Evolutionary conservation across 2,113 vertebrate species (phyloP).

Genomic region (Gallinago undulata): DNA sequence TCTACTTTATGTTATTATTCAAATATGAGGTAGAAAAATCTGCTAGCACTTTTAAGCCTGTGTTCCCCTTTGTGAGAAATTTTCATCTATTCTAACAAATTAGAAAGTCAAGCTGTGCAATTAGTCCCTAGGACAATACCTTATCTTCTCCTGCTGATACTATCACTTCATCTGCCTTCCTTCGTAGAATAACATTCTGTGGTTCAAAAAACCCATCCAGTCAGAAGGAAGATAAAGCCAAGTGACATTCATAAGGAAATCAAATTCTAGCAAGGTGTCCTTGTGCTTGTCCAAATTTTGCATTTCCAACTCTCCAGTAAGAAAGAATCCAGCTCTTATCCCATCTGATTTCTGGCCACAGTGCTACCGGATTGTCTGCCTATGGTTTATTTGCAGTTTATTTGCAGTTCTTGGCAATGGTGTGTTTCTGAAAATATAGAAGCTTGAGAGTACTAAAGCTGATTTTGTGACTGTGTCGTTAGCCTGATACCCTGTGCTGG

Average conservation of each 20-base stretch:
- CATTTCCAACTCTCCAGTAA: not conserved
- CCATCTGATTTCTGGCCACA: not conserved
- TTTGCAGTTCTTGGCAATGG: not conserved
- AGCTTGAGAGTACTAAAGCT: not conserved
- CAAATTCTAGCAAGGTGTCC: not conserved
- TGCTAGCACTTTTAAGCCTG: not conserved
- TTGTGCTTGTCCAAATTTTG: not conserved
- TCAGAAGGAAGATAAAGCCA: not conserved
- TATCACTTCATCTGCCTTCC: not conserved
- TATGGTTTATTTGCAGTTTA: not conserved
- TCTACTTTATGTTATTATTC: not conserved
- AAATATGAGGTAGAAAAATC: not conserved
- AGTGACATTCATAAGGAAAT: not conserved
- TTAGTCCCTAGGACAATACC: not conserved
- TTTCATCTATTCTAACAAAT: not conserved
- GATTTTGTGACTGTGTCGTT: not conserved
- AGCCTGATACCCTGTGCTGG: not conserved
- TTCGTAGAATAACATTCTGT: not conserved
- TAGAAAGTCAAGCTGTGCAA: slow-evolving; percentile 10
- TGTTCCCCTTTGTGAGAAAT: not conserved
- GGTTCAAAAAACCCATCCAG: not conserved
- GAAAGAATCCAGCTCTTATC: not conserved
- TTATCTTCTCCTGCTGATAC: not conserved
- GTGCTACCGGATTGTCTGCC: not conserved
- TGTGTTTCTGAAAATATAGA: not conserved